These are phyloP conservation scores for Ciconia maguari DNA, from an alignment of 2,113 vertebrate genomes.

Conservation along the genomic window DNA sequence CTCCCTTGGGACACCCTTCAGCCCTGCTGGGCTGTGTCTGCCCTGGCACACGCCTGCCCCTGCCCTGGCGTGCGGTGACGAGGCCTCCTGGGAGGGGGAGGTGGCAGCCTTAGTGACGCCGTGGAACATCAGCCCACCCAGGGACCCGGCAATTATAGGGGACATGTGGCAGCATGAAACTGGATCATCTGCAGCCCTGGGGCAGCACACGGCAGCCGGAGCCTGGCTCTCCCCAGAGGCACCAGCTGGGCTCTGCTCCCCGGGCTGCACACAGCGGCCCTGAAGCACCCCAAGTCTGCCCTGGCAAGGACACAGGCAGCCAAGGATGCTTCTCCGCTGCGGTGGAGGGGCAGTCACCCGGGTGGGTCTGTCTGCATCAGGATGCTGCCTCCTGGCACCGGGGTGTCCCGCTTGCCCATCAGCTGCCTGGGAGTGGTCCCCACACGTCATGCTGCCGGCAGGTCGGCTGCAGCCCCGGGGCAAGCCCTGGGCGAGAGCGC, in stretches of 20 bases:
- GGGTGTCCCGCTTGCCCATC: neutral
- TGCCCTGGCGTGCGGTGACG: accelerated
- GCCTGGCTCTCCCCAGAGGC: neutral
- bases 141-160: neutral
- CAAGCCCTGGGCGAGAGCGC: accelerated
- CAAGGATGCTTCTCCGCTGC: neutral
- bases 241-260: accelerated
- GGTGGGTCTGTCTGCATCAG: neutral
- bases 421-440: neutral
- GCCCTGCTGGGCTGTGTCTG: neutral
- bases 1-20: neutral
- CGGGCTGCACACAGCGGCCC: neutral
- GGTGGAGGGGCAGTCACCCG: neutral
- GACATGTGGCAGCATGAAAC: neutral
- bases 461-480: no score
- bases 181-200: neutral
- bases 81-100: neutral
- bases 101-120: neutral
- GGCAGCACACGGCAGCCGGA: neutral
- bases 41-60: neutral
- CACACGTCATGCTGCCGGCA: accelerated
- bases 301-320: neutral
- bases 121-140: neutral
- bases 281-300: neutral
- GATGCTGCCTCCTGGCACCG: neutral